These are phyloP conservation scores for Centropyge bicolor DNA, from an alignment of 2,797 vertebrate species.

Conservation along the genomic window DNA sequence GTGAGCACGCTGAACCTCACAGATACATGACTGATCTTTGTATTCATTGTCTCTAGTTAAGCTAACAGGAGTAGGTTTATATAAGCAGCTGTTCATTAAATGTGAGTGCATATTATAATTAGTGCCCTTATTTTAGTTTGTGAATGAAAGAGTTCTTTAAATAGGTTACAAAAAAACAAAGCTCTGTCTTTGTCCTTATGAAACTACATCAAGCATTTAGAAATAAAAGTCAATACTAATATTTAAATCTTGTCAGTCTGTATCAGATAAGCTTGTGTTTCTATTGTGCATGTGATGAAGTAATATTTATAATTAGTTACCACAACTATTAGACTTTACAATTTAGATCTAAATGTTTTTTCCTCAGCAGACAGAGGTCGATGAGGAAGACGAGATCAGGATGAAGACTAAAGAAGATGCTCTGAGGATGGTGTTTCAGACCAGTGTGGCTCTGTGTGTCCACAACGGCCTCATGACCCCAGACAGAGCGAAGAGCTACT, in stretches of 20 bases:
- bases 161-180: not conserved
- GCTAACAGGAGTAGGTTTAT: constrained; percentile 1
- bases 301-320: not conserved
- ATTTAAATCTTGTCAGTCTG: not conserved
- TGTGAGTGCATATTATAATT: not conserved
- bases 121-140: not conserved
- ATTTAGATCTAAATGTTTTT: too few species aligned
- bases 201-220: not conserved
- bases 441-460: constrained; percentile 75
- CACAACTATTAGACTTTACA: not conserved
- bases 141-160: not conserved
- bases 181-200: not conserved
- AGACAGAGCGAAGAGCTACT: constrained; percentile 77
- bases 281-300: not conserved
- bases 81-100: constrained; percentile 5
- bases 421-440: constrained; percentile 69
- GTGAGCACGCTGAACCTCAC: constrained; percentile 24
- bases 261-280: not conserved
- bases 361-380: constrained; percentile 25
- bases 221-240: not conserved
- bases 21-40: not conserved
- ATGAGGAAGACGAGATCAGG: constrained; percentile 10
- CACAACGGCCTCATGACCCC: constrained; percentile 67
- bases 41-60: not conserved
- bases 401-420: constrained; percentile 60